A percentile compares a stretch with the other conserved stretches of the same genome.
These are phyloP conservation scores for Callyntrura guangdongensis DNA, from an alignment of 2,888 invertebrate species.

Conservation along the genomic window DNA sequence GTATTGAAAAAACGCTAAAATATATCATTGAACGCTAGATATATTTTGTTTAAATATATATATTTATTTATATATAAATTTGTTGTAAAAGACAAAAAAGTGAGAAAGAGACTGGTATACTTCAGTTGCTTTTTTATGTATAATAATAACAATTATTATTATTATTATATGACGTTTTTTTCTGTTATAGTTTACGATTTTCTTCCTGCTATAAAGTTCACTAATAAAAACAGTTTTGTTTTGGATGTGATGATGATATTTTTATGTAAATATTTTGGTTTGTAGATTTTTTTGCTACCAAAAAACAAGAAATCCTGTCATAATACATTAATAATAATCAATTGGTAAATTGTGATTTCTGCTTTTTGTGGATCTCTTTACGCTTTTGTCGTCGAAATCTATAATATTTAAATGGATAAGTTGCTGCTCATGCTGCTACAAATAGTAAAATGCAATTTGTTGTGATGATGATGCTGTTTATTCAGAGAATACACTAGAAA, in stretches of 20 bases:
- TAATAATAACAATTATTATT: neutral
- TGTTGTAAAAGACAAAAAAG: constrained; percentile 78
- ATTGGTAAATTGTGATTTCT: constrained; percentile 39
- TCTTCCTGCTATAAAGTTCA: constrained; percentile 56
- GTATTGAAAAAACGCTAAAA: constrained; percentile 43
- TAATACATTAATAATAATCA: constrained; percentile 52
- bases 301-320: neutral
- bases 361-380: neutral
- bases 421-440: neutral
- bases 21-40: constrained; percentile 58
- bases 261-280: constrained; percentile 5
- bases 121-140: constrained; percentile 68
- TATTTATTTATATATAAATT: constrained; percentile 59
- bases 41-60: constrained; percentile 44
- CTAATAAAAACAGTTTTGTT: constrained; percentile 59
- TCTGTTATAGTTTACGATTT: neutral
- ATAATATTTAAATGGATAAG: no score
- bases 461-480: neutral
- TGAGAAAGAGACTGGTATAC: constrained; percentile 80
- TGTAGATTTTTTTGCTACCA: neutral
- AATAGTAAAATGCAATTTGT: constrained; percentile 7
- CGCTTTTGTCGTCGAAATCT: neutral
- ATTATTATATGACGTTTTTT: constrained; percentile 44
- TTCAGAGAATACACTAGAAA: no score
- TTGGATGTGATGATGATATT: constrained; percentile 63